Percentiles rank a stretch among this genome's conserved stretches.
These are phyloP conservation scores for Morone chrysops DNA, from an alignment of 2,113 vertebrate genomes.

Conservation along the genomic window DNA sequence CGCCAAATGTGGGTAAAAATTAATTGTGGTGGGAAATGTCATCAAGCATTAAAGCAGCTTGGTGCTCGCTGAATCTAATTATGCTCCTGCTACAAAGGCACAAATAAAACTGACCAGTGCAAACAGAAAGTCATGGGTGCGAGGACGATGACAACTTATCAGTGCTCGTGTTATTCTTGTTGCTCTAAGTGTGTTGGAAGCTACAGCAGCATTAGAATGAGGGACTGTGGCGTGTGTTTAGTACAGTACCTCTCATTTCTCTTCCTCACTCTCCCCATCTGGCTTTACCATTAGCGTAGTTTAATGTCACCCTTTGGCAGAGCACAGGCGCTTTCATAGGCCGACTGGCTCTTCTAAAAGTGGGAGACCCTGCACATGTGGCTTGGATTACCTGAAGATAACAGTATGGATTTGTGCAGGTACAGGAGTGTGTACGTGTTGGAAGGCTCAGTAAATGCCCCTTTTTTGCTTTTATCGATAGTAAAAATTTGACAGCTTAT, in stretches of 20 bases:
- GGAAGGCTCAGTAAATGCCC: background rate
- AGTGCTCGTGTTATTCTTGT: background rate
- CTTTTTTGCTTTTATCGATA: constrained; percentile 13
- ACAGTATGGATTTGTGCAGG: constrained; percentile 13
- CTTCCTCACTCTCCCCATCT: constrained; percentile 64
- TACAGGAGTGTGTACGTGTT: background rate
- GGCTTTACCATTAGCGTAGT: constrained; percentile 78
- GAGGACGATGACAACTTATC: background rate
- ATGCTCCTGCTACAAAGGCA: constrained; percentile 3
- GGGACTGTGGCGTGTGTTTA: constrained; percentile 3
- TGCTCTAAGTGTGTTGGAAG: background rate
- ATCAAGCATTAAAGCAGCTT: constrained; percentile 32
- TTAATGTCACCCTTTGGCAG: constrained; percentile 81
- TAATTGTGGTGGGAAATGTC: constrained; percentile 65
- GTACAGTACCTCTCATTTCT: constrained; percentile 23
- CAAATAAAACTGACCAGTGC: background rate
- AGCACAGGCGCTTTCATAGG: constrained; percentile 71
- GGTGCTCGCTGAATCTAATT: constrained; percentile 25
- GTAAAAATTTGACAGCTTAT: constrained; percentile 4
- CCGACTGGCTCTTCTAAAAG: constrained; percentile 80
- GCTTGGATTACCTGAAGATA: constrained; percentile 55
- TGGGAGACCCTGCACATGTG: constrained; percentile 56
- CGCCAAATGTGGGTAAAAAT: constrained; percentile 62
- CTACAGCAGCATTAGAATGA: background rate
- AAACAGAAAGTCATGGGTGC: background rate